Evolutionary conservation across 2,888 invertebrate species (phyloP).

Genomic region (Atherix ibis): DNA sequence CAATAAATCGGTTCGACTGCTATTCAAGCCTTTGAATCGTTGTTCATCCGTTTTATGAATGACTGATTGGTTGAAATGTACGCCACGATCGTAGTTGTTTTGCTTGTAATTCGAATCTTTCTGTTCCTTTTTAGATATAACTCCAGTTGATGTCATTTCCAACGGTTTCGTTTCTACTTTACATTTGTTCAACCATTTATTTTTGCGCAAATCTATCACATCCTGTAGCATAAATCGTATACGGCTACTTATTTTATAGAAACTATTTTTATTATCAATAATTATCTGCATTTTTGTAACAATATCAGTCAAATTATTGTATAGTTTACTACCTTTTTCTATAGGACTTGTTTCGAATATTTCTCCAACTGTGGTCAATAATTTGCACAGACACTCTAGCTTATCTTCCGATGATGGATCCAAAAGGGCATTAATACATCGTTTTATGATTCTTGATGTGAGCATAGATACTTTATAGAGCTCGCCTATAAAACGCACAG

Average conservation of each 20-base stretch:
- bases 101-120: too few relatives aligned
- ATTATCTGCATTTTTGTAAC: constrained; percentile 57
- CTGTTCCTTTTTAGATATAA: too few relatives aligned
- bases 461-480: constrained; percentile 83
- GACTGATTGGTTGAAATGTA: too few relatives aligned
- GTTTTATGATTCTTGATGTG: constrained; percentile 72
- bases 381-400: constrained; percentile 81
- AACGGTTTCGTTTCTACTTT: constrained; percentile 85
- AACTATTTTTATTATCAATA: constrained; percentile 40
- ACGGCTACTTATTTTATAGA: constrained; percentile 30
- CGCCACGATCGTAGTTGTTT: too few relatives aligned
- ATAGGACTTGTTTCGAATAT: constrained; percentile 46
- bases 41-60: too few relatives aligned
- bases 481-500: constrained; percentile 75
- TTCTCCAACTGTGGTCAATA: constrained; percentile 80
- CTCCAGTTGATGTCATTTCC: too few relatives aligned
- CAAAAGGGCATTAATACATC: constrained; percentile 65
- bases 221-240: constrained; percentile 70
- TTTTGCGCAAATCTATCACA: constrained; percentile 71
- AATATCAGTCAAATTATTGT: constrained; percentile 36
- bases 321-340: constrained; percentile 20
- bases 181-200: constrained; percentile 72
- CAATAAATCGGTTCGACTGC: too few relatives aligned
- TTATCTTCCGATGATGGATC: constrained; percentile 72
- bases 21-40: too few relatives aligned